These are phyloP conservation scores for Seira musarum DNA, from an alignment of 2,888 invertebrate species.

Conservation along the genomic window DNA sequence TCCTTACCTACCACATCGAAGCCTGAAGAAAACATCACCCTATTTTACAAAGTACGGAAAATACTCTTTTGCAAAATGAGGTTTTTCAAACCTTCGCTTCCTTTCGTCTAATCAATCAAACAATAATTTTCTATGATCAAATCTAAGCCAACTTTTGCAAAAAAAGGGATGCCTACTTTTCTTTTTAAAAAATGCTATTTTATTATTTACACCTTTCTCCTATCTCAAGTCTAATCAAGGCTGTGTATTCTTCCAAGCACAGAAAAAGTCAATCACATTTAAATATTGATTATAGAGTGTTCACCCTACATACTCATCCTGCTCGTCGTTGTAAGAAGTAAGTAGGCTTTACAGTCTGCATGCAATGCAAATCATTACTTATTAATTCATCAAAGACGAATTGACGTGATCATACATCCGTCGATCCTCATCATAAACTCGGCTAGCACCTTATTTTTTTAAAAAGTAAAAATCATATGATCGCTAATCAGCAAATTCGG, in stretches of 20 bases:
- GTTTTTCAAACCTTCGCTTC: not conserved
- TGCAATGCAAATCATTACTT: conserved; percentile 11
- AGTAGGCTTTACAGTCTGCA: conserved; percentile 16
- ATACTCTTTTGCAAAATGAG: not conserved
- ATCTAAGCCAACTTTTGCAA: not conserved
- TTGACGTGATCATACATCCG: not conserved
- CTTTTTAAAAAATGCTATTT: not conserved
- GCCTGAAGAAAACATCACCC: not conserved
- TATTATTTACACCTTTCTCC: not conserved
- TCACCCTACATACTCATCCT: not conserved
- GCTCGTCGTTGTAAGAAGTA: too few relatives aligned
- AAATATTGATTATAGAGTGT: not conserved
- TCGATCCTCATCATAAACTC: not conserved
- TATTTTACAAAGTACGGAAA: too few relatives aligned
- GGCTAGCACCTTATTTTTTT: not conserved
- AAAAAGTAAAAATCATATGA: not conserved
- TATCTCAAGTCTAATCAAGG: not conserved
- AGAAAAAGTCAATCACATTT: not conserved
- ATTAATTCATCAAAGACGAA: not conserved
- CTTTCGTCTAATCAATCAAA: not conserved
- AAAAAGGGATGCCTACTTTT: not conserved
- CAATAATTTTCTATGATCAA: not conserved
- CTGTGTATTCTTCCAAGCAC: not conserved
- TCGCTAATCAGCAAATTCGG: conserved; percentile 40
- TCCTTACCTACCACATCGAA: not conserved